Evolutionary conservation across 2,797 vertebrate genomes (phyloP).

Genomic region (Australoheros facetus): DNA sequence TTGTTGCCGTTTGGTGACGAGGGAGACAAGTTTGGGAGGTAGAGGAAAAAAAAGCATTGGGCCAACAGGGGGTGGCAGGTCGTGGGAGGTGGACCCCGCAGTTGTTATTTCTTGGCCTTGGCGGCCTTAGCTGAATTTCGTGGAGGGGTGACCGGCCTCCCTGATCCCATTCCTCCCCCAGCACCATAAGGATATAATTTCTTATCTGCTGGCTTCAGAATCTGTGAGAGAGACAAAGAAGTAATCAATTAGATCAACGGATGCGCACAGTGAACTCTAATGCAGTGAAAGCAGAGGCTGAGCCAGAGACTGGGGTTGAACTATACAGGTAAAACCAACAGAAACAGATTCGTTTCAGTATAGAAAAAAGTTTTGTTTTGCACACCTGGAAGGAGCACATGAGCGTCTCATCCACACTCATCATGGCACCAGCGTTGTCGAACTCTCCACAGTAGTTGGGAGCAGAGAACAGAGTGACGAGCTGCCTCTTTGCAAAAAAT

Average conservation of each 20-base stretch:
- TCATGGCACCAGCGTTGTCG: slow-evolving; percentile 87
- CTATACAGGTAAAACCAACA: not conserved
- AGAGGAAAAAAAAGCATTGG: slow-evolving; percentile 48
- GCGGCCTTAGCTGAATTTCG: slow-evolving; percentile 85
- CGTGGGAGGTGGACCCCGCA: slow-evolving; percentile 43
- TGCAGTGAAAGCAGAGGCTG: not conserved
- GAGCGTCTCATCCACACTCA: slow-evolving; percentile 87
- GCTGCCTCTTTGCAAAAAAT: slow-evolving; percentile 86
- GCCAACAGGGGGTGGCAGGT: slow-evolving; percentile 36
- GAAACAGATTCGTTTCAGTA: not conserved
- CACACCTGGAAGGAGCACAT: slow-evolving; percentile 87
- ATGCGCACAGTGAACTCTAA: not conserved
- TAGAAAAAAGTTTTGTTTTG: not conserved
- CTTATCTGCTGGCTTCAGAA: slow-evolving; percentile 87
- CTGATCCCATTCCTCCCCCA: slow-evolving; percentile 82
- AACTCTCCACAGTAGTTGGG: slow-evolving; percentile 88
- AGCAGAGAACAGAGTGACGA: slow-evolving; percentile 85
- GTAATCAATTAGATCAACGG: slow-evolving; percentile 6
- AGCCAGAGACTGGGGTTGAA: not conserved
- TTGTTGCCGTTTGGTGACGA: slow-evolving; percentile 75
- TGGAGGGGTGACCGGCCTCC: slow-evolving; percentile 83
- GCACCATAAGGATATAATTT: slow-evolving; percentile 85
- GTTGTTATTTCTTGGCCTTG: slow-evolving; percentile 88
- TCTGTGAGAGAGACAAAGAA: slow-evolving; percentile 63
- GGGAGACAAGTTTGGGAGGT: slow-evolving; percentile 70